Base-by-base conservation (phyloP, 2,888 invertebrate species). In the Oscheius onirici region DNA sequence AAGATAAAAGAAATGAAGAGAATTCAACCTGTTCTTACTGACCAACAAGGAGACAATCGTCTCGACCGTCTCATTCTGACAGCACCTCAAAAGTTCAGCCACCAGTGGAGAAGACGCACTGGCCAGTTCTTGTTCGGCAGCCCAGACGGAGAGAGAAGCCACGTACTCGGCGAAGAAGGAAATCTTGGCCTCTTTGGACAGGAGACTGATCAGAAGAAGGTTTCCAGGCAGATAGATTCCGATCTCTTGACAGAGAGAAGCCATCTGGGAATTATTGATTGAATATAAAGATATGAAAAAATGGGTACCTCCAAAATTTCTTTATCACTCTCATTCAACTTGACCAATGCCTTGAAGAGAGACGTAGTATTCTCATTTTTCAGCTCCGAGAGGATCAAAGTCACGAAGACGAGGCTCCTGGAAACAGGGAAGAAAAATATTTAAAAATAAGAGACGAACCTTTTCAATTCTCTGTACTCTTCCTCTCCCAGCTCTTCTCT, bases 331-430 rank as follows among this genome's bases (percentile, higher is more conserved):
- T 51, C 52, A 26, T 52, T 63, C 13, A 70, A 41, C 49, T 70
- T 70, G 43, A 51, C 44, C 17, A 70, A 26, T 2, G 70, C 51
- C 28, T 70, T 70, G 17, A 70, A 43, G 1, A 69, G 28, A 3
- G 63, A 49, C 22, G 54, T 44, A 1, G 6, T 11, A 40, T 70
- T 52, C 40, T 70, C 70, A 15, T 34, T 13, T n/a, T 61, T 26
- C 10, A 61, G 20, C 15, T 70, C 70, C 15, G 51, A 51, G 17
- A 70, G 26, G 28, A 40, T 41, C 10, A 70, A 20, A 10, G 41
- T 44, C 20, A 49, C 43, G 10, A 49, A 60, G n/a, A 60, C 2
- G 1, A 69, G 49, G 5, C 43, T 58, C 49, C 69, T 69, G 60
- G 44, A 60, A 41, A 40, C 2, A 49, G n/a, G 15, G 15, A 3